phyloP scores from a whole-genome alignment of 2,113 vertebrate species.

The Rhinoptilus africanus region DNA sequence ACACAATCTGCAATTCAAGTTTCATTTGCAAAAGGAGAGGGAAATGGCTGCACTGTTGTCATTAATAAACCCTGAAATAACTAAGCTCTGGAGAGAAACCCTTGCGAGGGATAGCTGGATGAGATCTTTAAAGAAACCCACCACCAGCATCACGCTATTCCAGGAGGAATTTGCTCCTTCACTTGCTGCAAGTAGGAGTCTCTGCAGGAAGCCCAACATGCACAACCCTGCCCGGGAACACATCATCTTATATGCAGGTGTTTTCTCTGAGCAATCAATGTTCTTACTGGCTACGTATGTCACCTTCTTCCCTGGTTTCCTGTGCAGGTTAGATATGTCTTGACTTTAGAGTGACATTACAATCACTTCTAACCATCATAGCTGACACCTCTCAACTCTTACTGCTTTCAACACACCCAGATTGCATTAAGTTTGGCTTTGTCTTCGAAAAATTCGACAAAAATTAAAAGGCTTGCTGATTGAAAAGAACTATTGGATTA shows the following conservation, averaged over 20 bases:
- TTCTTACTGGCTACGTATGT: fast-evolving
- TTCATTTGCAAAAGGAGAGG: not conserved
- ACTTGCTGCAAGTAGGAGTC: not conserved
- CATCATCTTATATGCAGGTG: fast-evolving
- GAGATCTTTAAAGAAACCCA: not conserved
- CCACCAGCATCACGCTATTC: not conserved
- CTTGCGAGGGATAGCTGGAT: not conserved
- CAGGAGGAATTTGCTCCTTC: not conserved
- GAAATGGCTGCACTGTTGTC: not conserved
- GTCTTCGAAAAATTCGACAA: fast-evolving
- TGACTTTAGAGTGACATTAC: not conserved
- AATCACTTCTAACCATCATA: not conserved
- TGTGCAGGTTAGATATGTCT: not conserved
- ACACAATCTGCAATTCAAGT: not conserved
- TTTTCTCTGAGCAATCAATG: not conserved
- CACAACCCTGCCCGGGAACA: not conserved
- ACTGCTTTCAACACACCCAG: not conserved
- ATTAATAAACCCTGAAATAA: constrained; percentile 21
- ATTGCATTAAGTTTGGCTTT: not conserved
- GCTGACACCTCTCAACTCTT: not conserved
- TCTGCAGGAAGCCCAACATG: not conserved
- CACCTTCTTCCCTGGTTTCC: not conserved
- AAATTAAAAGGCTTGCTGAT: not conserved
- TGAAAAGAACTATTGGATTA: not conserved
- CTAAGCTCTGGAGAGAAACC: not conserved